Conservation (phyloP, 2,113 vertebrate genomes). For the Elephas maximus region DNA sequence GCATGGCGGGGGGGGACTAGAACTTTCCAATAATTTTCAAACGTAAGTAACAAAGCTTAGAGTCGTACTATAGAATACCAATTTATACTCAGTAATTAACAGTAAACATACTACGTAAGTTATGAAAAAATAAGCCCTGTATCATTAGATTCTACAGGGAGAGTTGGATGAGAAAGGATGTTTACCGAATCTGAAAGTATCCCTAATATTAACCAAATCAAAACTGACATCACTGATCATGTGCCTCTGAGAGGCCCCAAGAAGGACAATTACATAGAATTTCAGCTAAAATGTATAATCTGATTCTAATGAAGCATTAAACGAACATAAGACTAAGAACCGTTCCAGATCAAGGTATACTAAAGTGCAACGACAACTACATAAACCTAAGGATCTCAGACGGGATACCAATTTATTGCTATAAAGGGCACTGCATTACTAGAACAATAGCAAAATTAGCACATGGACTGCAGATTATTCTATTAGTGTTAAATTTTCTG, state of each 20-base stretch:
- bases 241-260: background rate
- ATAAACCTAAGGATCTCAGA: background rate
- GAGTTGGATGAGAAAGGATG: background rate
- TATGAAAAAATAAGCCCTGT: background rate
- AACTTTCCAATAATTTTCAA: constrained; percentile 14
- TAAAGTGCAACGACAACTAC: background rate
- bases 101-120: constrained; percentile 3
- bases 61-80: background rate
- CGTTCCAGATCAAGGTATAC: background rate
- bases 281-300: background rate
- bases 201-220: background rate
- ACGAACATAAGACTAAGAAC: background rate
- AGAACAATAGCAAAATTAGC: background rate
- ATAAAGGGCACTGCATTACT: background rate
- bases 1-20: background rate
- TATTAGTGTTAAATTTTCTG: background rate
- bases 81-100: background rate
- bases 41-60: background rate
- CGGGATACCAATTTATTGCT: background rate
- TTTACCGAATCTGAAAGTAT: background rate
- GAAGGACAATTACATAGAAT: background rate
- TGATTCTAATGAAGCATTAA: background rate
- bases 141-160: background rate
- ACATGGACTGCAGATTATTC: background rate
- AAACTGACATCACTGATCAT: background rate